Conservation (phyloP, 2,888 invertebrate species). For the Hypomecis atomaria region DNA sequence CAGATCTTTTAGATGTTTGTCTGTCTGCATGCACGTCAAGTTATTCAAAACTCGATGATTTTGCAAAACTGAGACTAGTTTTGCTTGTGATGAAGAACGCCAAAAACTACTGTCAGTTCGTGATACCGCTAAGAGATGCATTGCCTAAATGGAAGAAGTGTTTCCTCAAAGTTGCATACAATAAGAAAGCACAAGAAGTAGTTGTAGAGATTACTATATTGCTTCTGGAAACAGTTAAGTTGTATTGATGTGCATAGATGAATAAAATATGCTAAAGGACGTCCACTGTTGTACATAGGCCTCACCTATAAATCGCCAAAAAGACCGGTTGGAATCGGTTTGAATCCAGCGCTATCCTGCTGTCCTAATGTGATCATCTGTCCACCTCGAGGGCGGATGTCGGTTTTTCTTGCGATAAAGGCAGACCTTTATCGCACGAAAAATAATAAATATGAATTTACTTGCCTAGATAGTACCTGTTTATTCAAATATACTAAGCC, state of each 20-base stretch:
- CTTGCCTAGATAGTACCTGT: no score
- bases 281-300: no score
- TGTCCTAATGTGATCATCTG: no score
- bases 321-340: no score
- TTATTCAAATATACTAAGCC: no score
- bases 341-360: no score
- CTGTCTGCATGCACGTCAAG: conserved; percentile 59
- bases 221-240: conserved; percentile 67
- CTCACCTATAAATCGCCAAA: no score
- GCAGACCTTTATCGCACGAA: no score
- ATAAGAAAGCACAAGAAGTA: conserved; percentile 75
- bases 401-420: no score
- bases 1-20: conserved; percentile 72
- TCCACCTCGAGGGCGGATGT: no score
- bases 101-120: conserved; percentile 68
- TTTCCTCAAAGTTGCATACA: conserved; percentile 58
- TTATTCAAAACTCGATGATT: conserved; percentile 65
- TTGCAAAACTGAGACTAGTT: conserved; percentile 71
- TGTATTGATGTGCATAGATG: not conserved
- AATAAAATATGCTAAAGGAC: no score
- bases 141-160: conserved; percentile 61
- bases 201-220: conserved; percentile 66
- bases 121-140: conserved; percentile 64
- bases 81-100: conserved; percentile 76
- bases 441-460: no score